phyloP scores from a whole-genome alignment of 2,888 invertebrate genomes.

The Agrypnus murinus region DNA sequence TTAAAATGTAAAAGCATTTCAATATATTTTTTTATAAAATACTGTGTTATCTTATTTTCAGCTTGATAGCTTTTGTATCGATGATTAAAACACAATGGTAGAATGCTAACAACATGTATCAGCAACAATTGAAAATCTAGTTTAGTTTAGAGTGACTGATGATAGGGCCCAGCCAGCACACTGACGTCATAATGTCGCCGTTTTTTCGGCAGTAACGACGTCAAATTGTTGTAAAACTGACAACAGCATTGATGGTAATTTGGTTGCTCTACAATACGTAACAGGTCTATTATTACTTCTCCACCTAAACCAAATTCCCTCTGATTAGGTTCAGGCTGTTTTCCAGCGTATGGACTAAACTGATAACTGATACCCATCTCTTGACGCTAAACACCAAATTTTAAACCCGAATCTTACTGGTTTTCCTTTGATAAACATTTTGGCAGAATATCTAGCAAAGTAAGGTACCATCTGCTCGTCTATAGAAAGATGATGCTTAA shows the following conservation, averaged over 20 bases:
- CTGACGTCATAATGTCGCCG: too few species aligned
- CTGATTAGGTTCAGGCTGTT: conserved; percentile 44
- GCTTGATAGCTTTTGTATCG: too few species aligned
- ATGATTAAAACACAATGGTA: too few species aligned
- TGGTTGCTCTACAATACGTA: conserved; percentile 42
- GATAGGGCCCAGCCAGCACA: too few species aligned
- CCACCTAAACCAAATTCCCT: conserved; percentile 47
- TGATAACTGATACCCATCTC: conserved; percentile 56
- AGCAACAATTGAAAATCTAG: too few species aligned
- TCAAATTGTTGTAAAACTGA: too few species aligned
- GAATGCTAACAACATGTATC: too few species aligned
- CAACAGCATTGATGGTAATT: not conserved
- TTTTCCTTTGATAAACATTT: conserved; percentile 61
- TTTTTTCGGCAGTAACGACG: too few species aligned
- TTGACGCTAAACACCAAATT: conserved; percentile 50
- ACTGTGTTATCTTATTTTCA: too few species aligned
- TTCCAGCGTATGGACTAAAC: conserved; percentile 55
- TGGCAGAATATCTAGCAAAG: conserved; percentile 59
- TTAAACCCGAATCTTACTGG: conserved; percentile 58
- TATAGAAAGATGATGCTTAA: conserved; percentile 56
- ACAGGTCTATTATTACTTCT: conserved; percentile 53
- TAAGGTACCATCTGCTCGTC: conserved; percentile 58
- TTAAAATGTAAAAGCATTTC: too few species aligned
- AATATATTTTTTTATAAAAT: too few species aligned
- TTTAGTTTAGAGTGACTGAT: too few species aligned